Base-by-base conservation (phyloP, 2,797 vertebrate species). In the Myotis vivesi region DNA sequence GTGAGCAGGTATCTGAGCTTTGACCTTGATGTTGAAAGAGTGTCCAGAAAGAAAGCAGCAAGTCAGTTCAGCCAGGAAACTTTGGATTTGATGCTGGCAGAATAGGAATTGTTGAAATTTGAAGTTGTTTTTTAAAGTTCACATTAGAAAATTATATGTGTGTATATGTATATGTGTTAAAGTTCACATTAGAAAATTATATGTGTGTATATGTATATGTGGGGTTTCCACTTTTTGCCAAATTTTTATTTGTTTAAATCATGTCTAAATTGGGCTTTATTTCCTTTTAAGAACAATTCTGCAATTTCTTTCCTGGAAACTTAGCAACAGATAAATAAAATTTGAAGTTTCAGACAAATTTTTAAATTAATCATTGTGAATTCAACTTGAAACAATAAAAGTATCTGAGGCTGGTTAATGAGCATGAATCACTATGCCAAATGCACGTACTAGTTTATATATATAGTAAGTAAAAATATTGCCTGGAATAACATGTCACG, bases 221-320 rank as follows among this genome's bases (percentile, higher is more conserved):
- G 1, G 73, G 41, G n/a, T 64, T 89, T 91, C 41, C 44, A 46
- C 23, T 55, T 87, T 38, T 81, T 89, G 44, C 88, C 76, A 91
- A 41, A 72, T 94, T 93, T 81, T 93, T 81, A 53, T 57, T 87
- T 94, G 92, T 92, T 87, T n/a, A 7, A 92, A 88, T 64, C 38
- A 51, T 72, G 23, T 91, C 33, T 53, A 91, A 68, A 76, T 33
- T 72, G 33, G n/a, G 36, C 17, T 72, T 36, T 33, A 19, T 94
- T 87, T 76, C 87, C 57, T 86, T 88, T 77, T 64, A 86, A 71
- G 71, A 82, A 75, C 30, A 71, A 66, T 89, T 86, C 66, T 59
- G 3, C 13, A 44, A 0, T 87, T 91, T 22, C 19, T 76, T 76
- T 77, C 28, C 46, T 80, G 33, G 80, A 94, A 33, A 71, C 28